Conservation (phyloP, 2,113 vertebrate species). For the Erinaceus europaeus region DNA sequence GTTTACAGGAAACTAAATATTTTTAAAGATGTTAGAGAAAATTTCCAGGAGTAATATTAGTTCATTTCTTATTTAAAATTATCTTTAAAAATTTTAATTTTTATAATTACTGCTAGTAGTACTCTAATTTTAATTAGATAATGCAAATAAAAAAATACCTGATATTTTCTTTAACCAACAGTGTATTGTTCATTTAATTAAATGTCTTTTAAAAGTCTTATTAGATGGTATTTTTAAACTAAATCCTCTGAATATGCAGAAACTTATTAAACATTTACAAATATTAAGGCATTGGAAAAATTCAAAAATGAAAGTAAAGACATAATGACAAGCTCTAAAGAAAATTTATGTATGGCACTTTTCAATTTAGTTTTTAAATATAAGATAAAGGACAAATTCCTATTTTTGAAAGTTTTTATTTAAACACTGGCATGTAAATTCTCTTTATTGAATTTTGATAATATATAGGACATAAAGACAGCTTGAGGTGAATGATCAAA, state of each 20-base stretch:
- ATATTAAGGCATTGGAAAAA: neutral
- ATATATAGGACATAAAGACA: too few species aligned
- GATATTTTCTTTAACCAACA: neutral
- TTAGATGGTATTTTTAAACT: neutral
- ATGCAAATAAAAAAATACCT: neutral
- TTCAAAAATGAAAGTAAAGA: too few species aligned
- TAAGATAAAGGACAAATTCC: neutral
- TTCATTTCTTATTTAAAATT: neutral
- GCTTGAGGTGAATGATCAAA: too few species aligned
- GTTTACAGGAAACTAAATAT: neutral
- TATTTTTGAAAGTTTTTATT: neutral
- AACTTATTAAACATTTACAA: neutral
- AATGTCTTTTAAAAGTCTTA: neutral
- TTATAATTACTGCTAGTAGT: neutral
- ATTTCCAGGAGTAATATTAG: neutral
- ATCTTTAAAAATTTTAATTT: neutral
- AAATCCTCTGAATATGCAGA: neutral
- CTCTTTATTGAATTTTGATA: too few species aligned
- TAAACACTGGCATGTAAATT: too few species aligned
- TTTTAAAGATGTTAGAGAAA: conserved; percentile 26
- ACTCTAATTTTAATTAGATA: neutral
- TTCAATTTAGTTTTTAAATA: neutral
- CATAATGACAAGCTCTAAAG: too few species aligned
- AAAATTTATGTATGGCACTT: too few species aligned
- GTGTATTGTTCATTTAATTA: neutral